Percentiles rank a stretch among this genome's conserved stretches.
phyloP scores from a whole-genome alignment of 2,888 invertebrate genomes.

The Ochropleura plecta region DNA sequence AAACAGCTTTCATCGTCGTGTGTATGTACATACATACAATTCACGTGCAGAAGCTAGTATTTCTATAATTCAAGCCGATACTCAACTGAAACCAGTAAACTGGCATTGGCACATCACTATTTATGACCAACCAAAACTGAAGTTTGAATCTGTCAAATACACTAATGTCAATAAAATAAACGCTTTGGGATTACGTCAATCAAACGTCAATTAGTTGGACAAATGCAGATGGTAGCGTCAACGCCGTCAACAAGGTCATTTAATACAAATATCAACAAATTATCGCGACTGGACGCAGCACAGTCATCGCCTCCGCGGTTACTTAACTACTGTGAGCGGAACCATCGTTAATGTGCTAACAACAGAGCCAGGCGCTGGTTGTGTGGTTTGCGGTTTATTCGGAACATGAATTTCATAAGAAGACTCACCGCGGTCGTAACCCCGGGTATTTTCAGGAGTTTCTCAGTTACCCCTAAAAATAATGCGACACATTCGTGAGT shows the following conservation, averaged over 20 bases:
- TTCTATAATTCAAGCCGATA: no score
- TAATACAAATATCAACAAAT: constrained; percentile 54
- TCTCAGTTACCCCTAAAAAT: constrained; percentile 78
- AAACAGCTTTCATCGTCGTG: no score
- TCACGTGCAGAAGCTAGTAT: no score
- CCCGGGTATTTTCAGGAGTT: constrained; percentile 72
- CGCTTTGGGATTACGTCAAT: background rate
- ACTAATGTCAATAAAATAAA: constrained; percentile 4
- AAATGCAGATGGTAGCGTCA: constrained; percentile 22
- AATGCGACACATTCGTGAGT: constrained; percentile 84
- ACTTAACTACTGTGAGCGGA: constrained; percentile 33
- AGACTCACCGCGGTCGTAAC: constrained; percentile 67
- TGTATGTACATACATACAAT: no score
- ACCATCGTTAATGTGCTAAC: constrained; percentile 49
- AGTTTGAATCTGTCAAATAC: background rate
- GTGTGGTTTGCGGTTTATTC: constrained; percentile 25
- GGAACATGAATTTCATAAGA: constrained; percentile 78
- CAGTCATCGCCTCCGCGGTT: constrained; percentile 38
- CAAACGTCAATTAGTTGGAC: constrained; percentile 14
- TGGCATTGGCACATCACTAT: background rate
- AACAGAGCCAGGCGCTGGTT: constrained; percentile 33
- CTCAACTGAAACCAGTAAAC: no score
- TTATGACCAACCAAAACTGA: background rate
- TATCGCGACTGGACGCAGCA: constrained; percentile 35
- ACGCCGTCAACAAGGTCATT: constrained; percentile 44